Evolutionary conservation across 2,113 vertebrate genomes (phyloP).

Genomic region (Atractosteus spatula): DNA sequence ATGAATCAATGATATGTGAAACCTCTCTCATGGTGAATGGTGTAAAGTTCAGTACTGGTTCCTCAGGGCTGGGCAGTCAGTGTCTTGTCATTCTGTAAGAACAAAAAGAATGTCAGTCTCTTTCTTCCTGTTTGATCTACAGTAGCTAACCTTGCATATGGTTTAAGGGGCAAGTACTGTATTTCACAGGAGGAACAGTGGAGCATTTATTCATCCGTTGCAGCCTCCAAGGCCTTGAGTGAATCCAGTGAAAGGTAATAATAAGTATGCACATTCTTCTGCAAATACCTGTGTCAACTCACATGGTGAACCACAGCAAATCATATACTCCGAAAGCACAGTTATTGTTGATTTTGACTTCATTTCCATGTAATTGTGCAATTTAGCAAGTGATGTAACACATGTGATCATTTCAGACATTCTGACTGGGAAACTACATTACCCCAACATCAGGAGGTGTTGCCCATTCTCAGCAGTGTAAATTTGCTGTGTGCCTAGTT

Average conservation of each 20-base stretch:
- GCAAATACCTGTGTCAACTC: neutral
- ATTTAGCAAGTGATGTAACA: constrained; percentile 22
- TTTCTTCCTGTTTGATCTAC: constrained; percentile 5
- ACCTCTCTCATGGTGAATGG: too few species aligned
- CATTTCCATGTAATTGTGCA: constrained; percentile 28
- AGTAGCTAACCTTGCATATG: neutral
- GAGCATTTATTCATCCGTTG: neutral
- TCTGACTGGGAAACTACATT: constrained; percentile 13
- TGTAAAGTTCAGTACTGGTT: too few species aligned
- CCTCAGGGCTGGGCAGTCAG: neutral
- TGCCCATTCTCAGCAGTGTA: too few species aligned
- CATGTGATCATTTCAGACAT: constrained; percentile 33
- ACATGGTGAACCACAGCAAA: neutral
- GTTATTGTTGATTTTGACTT: neutral
- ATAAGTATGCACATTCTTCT: neutral
- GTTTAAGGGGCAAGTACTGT: neutral
- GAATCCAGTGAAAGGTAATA: neutral
- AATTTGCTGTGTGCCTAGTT: too few species aligned
- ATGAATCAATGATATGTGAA: too few species aligned
- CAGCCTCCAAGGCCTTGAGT: neutral
- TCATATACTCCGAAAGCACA: neutral
- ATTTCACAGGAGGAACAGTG: neutral
- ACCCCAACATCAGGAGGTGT: too few species aligned
- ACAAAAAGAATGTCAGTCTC: neutral
- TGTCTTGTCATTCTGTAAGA: neutral